Evolutionary conservation across 2,888 invertebrate species (phyloP).

Genomic region (Hedya salicella): DNA sequence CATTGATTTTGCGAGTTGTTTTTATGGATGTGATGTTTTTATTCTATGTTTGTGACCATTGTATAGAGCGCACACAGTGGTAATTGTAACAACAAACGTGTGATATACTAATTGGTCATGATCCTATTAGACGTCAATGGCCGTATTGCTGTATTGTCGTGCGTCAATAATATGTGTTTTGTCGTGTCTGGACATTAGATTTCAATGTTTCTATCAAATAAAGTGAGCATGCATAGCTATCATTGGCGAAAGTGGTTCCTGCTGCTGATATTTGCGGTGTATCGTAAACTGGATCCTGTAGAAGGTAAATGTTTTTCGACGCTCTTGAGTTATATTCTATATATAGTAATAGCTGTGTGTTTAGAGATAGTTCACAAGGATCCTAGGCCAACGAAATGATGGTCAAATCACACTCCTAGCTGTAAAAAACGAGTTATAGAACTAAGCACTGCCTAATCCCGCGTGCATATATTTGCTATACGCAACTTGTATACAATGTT

Average conservation of each 20-base stretch:
- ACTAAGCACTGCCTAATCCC: not conserved
- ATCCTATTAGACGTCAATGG: conserved; percentile 68
- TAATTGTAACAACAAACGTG: conserved; percentile 20
- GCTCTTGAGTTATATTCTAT: conserved; percentile 29
- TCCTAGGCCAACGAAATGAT: conserved; percentile 14
- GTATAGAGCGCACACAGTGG: not conserved
- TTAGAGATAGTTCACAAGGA: conserved; percentile 27
- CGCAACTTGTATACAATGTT: not conserved
- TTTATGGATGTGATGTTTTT: conserved; percentile 30
- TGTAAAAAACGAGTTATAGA: not conserved
- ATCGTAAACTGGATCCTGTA: conserved; percentile 62
- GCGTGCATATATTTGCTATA: conserved; percentile 1
- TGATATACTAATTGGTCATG: conserved; percentile 46
- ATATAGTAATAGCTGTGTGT: conserved; percentile 31
- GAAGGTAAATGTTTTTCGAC: conserved; percentile 65
- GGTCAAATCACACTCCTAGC: conserved; percentile 14
- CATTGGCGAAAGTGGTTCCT: conserved; percentile 69
- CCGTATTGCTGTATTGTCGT: conserved; percentile 63
- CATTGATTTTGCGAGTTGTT: conserved; percentile 34
- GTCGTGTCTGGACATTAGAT: conserved; percentile 60
- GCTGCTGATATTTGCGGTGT: conserved; percentile 64
- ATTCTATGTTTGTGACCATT: conserved; percentile 30
- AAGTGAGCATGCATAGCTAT: conserved; percentile 69
- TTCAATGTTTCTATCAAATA: conserved; percentile 66
- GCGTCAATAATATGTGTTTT: conserved; percentile 68